Evolutionary conservation across 2,888 invertebrate species (phyloP).

Genomic region (Stenichneumon culpator): DNA sequence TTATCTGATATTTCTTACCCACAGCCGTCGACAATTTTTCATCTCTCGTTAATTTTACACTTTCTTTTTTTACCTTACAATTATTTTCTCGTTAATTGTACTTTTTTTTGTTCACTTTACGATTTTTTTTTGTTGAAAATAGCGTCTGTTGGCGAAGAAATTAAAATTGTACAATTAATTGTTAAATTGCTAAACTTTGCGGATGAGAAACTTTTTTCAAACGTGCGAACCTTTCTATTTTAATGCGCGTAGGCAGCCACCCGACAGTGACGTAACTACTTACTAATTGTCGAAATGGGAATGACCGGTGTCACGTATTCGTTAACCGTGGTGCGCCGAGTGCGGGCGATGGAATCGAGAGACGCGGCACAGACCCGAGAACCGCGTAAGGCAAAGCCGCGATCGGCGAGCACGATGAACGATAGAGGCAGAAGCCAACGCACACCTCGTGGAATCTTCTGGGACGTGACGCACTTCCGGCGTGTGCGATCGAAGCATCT

Average conservation of each 20-base stretch:
- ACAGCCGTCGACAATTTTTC: neutral
- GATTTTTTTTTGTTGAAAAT: neutral
- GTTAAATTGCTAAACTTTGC: neutral
- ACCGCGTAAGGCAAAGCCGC: slow-evolving; percentile 60
- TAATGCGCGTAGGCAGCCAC: neutral
- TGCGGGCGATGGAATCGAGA: neutral
- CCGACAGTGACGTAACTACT: slow-evolving; percentile 51
- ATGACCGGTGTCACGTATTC: slow-evolving; percentile 57
- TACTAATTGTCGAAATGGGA: slow-evolving; percentile 59
- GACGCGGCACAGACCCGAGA: slow-evolving; percentile 5
- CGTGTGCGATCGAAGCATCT: slow-evolving; percentile 66
- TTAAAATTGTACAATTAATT: neutral
- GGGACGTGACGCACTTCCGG: slow-evolving; percentile 84
- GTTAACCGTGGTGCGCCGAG: neutral
- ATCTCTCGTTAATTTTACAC: neutral
- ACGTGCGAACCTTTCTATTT: neutral
- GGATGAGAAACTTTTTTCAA: neutral
- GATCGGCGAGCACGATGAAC: slow-evolving; percentile 25
- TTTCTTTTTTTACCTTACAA: neutral
- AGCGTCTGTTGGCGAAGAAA: neutral
- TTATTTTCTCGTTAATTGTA: no score
- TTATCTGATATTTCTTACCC: neutral
- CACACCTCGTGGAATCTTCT: slow-evolving; percentile 71
- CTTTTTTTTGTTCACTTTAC: neutral
- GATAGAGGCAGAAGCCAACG: slow-evolving; percentile 38